Conservation (phyloP, 2,113 vertebrate genomes). For the Phalacrocorax brasilianus region DNA sequence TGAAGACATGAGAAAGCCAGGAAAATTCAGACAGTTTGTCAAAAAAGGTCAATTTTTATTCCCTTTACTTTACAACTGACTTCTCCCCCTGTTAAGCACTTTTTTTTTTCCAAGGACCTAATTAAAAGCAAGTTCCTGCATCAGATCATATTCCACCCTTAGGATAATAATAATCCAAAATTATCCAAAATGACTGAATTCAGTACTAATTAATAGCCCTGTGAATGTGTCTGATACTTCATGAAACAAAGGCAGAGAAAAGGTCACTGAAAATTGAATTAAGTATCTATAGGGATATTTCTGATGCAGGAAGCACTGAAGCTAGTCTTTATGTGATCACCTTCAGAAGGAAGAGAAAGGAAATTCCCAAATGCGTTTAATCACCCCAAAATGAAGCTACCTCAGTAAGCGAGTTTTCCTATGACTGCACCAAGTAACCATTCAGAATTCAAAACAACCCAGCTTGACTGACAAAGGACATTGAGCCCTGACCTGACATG, state of each 20-base stretch:
- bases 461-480: neutral
- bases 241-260: neutral
- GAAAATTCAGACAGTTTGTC: neutral
- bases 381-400: neutral
- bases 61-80: neutral
- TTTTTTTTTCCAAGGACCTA: neutral
- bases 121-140: neutral
- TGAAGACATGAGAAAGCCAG: slow-evolving; percentile 45
- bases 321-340: neutral
- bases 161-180: neutral
- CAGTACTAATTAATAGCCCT: neutral
- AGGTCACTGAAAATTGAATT: neutral
- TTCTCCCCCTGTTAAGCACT: neutral
- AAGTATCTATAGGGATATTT: neutral
- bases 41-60: slow-evolving; percentile 24
- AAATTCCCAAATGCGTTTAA: neutral
- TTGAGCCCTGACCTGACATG: neutral
- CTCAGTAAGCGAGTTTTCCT: neutral
- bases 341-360: neutral
- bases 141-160: neutral
- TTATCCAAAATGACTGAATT: neutral
- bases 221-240: neutral
- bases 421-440: neutral
- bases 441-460: neutral
- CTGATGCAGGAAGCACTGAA: neutral